phyloP scores from a whole-genome alignment of 2,113 vertebrate genomes.

The Edolisoma coerulescens region DNA sequence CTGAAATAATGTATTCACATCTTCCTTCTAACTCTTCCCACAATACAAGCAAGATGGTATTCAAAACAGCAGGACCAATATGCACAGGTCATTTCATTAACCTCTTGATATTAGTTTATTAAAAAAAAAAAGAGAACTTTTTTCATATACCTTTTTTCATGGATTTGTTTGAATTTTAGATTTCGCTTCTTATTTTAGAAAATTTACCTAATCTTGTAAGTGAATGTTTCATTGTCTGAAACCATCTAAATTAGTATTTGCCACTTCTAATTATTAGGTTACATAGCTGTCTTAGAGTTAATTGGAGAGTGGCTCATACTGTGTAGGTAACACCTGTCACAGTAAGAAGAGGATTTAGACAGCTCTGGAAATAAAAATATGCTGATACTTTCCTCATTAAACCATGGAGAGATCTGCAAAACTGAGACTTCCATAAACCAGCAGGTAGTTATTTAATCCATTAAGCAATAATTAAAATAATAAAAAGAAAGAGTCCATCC shows the following conservation, averaged over 20 bases:
- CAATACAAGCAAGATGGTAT: background rate
- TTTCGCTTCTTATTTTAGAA: background rate
- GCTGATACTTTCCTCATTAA: background rate
- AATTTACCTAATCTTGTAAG: background rate
- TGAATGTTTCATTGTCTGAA: background rate
- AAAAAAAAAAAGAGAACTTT: no score
- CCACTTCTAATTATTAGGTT: background rate
- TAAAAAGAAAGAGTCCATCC: background rate
- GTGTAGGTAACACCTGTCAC: background rate
- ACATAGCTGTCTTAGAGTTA: background rate
- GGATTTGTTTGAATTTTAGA: background rate
- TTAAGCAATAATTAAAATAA: background rate
- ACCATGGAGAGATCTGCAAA: background rate
- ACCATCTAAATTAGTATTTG: background rate
- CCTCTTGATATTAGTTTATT: background rate
- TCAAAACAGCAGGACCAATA: background rate
- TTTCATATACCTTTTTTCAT: background rate
- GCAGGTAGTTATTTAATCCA: background rate
- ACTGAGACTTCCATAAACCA: background rate
- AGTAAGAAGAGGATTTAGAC: background rate
- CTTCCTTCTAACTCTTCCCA: background rate
- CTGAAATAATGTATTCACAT: background rate
- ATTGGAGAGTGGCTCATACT: background rate
- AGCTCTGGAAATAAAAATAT: background rate
- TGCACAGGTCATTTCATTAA: background rate